Conservation (phyloP, 2,113 vertebrate species). For the Labeo rohita region DNA sequence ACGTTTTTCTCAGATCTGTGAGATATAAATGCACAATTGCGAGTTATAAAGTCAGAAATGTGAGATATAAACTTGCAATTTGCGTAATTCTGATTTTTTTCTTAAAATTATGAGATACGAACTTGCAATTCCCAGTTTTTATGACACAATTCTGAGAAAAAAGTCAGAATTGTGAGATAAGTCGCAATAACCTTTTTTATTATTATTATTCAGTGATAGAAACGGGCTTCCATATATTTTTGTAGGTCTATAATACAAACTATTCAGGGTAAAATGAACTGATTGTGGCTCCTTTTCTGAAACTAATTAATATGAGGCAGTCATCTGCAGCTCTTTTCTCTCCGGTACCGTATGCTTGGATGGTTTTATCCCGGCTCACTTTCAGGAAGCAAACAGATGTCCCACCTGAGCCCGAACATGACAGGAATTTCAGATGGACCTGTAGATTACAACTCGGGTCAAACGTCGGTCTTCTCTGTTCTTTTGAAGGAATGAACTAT, state of each 20-base stretch:
- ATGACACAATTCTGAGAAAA: too few relatives aligned
- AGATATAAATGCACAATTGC: too few relatives aligned
- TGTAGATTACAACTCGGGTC: constrained; percentile 43
- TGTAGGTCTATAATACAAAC: neutral
- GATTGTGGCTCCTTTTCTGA: constrained; percentile 28
- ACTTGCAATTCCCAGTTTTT: too few relatives aligned
- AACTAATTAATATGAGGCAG: constrained; percentile 59
- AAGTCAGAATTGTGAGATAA: too few relatives aligned
- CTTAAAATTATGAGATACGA: too few relatives aligned
- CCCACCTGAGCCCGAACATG: constrained; percentile 62
- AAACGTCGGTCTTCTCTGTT: constrained; percentile 20
- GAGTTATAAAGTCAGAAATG: too few relatives aligned
- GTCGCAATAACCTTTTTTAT: too few relatives aligned
- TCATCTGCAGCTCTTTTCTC: constrained; percentile 55
- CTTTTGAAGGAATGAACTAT: constrained; percentile 44
- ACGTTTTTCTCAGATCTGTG: too few relatives aligned
- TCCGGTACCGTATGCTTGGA: constrained; percentile 52
- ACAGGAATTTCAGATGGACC: constrained; percentile 67
- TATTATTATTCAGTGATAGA: too few relatives aligned
- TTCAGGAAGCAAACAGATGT: constrained; percentile 70
- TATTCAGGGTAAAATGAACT: neutral
- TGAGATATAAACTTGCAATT: too few relatives aligned
- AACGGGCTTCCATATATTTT: too few relatives aligned
- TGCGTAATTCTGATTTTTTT: too few relatives aligned
- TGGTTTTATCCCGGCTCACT: constrained; percentile 56